Base-by-base conservation (phyloP, 2,797 vertebrate species). In the Falco concolor region DNA sequence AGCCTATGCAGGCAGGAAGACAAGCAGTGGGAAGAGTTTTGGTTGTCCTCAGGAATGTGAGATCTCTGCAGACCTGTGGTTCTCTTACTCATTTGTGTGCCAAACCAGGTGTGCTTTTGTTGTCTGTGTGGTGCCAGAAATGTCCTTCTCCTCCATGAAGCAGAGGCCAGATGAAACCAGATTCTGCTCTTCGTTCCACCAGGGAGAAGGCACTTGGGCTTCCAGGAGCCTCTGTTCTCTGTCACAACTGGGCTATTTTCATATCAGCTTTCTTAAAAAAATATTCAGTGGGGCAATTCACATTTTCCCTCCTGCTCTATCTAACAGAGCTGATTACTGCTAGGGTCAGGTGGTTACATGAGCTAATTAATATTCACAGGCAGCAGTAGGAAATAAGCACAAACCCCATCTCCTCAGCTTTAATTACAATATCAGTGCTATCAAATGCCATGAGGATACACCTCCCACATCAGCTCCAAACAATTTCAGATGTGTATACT, bases 321-420 rank as follows among this genome's bases (percentile, higher is more conserved):
- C 82, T 90, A 90, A 74, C 63, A 83, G 54, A 93, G 78, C 77
- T 90, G 91, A 93, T 96, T 93, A 95, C 89, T 97, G 69, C 75
- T 72, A 59, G 72, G 89, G 93, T 97, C 95, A 92, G 87, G 87
- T 87, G 92, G 70, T 82, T 95, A 67, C 89, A 90, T 20, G 30
- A 95, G 69, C 83, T 96, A 96, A 97, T 97, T 96, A 96, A 96
- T 96, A 97, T 97, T 96, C 92, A 80, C 80, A 94, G 84, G 88
- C 91, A 96, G 92, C 82, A 65, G 38, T 32, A 86, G 82, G 92
- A 97, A 95, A 77, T 86, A 90, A 96, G 87, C 50, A 84, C 89
- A 79, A 93, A 61, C 44, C 72, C 83, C 90, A 78, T 93, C 86
- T 95, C 87, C 90, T 94, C 89, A 90, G 90, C 87, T 92, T 96